Conservation (phyloP, 2,113 vertebrate genomes). For the Orientallactaga bullata region DNA sequence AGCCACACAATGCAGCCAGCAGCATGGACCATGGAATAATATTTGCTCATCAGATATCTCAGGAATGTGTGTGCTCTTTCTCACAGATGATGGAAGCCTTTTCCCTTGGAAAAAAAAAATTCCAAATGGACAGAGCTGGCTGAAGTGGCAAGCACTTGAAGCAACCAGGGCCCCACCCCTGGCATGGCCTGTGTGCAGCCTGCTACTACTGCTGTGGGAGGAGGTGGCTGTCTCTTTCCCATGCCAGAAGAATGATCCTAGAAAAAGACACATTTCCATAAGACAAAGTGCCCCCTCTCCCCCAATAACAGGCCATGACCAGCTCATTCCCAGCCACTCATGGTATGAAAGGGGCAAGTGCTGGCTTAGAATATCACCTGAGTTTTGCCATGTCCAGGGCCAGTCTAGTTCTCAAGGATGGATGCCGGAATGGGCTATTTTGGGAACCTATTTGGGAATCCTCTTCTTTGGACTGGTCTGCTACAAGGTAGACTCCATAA, state of each 20-base stretch:
- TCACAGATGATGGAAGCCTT: conserved; percentile 30
- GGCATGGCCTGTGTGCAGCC: accelerated
- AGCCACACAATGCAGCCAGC: background rate
- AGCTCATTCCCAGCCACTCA: accelerated
- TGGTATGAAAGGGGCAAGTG: background rate
- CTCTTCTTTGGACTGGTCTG: background rate
- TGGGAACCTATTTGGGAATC: background rate
- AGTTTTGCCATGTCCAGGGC: background rate
- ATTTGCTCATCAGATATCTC: conserved; percentile 34
- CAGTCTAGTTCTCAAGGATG: background rate
- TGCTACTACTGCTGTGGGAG: accelerated
- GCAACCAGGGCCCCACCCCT: background rate
- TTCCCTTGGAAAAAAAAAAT: background rate
- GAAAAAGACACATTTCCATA: background rate
- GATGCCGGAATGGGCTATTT: background rate
- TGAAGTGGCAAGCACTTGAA: background rate
- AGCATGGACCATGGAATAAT: background rate
- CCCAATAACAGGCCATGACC: accelerated
- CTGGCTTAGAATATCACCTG: accelerated
- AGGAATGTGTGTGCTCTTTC: conserved; percentile 44
- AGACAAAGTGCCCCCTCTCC: background rate
- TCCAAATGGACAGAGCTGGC: background rate
- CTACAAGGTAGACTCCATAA: background rate
- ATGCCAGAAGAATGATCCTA: accelerated
- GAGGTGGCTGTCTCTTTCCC: background rate